Evolutionary conservation across 1,140 invertebrate species (phyloP).

Genomic region (Lethrus apterus): DNA sequence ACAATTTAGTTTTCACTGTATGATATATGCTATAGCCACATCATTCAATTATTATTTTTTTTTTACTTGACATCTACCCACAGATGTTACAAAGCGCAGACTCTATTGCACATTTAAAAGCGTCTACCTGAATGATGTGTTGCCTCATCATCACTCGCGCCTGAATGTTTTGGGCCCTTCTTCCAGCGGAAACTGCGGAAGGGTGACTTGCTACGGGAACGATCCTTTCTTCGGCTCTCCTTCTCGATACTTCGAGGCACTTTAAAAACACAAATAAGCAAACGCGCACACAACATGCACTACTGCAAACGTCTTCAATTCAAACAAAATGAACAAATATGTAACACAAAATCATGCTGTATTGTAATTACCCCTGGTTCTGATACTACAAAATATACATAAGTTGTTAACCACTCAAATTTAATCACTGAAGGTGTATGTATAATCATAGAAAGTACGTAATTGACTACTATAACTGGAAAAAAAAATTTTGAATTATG

Average conservation of each 20-base stretch:
- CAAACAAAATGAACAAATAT: too few species aligned
- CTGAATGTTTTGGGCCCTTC: conserved; percentile 53
- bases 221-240: conserved; percentile 56
- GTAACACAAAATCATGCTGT: too few species aligned
- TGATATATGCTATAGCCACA: too few species aligned
- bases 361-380: too few species aligned
- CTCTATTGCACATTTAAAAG: conserved; percentile 13
- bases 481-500: too few species aligned
- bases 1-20: too few species aligned
- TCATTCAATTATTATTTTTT: too few species aligned
- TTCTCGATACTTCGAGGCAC: conserved; percentile 36
- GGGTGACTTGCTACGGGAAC: conserved; percentile 80
- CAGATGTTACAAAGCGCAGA: conserved; percentile 2
- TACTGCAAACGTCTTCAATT: too few species aligned
- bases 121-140: conserved; percentile 24
- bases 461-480: too few species aligned
- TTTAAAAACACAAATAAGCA: conserved; percentile 37
- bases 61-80: background rate
- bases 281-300: conserved; percentile 21
- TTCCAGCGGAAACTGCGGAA: conserved; percentile 88
- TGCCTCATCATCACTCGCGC: conserved; percentile 70
- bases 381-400: too few species aligned
- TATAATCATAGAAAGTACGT: too few species aligned
- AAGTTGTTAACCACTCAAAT: too few species aligned
- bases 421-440: background rate